Conservation (phyloP, 2,797 vertebrate genomes). For the Phalanger gymnotis region DNA sequence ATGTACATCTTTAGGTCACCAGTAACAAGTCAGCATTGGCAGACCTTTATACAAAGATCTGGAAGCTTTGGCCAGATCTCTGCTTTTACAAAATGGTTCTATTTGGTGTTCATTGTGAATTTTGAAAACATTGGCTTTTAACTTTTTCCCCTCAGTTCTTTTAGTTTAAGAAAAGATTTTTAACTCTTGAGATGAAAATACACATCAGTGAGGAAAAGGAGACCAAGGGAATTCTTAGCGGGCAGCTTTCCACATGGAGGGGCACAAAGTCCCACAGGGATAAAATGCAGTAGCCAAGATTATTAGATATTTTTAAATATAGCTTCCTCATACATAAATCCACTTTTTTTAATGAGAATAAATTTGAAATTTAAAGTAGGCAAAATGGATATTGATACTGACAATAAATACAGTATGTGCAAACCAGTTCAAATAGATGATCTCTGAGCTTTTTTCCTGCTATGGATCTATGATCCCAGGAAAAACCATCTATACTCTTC, state of each 20-base stretch:
- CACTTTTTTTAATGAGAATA: not conserved
- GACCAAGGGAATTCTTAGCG: not conserved
- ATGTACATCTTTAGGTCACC: not conserved
- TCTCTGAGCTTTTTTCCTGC: not conserved
- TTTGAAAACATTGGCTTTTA: constrained; percentile 19
- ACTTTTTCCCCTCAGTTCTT: not conserved
- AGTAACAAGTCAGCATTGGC: not conserved
- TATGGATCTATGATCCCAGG: not conserved
- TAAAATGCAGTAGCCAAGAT: not conserved
- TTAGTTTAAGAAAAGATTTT: not conserved
- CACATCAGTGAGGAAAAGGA: not conserved
- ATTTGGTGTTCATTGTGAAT: not conserved
- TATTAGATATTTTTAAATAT: not conserved
- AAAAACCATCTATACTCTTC: not conserved
- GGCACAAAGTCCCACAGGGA: not conserved
- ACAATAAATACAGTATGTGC: not conserved
- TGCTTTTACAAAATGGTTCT: not conserved
- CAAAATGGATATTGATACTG: not conserved
- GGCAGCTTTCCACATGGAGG: not conserved
- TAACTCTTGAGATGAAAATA: not conserved
- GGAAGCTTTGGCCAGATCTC: constrained; percentile 20
- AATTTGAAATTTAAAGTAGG: not conserved
- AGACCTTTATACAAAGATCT: not conserved
- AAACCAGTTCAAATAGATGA: not conserved
- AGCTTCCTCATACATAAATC: not conserved